These are phyloP conservation scores for Lasius platythorax DNA, from an alignment of 2,888 invertebrate species.

Conservation along the genomic window DNA sequence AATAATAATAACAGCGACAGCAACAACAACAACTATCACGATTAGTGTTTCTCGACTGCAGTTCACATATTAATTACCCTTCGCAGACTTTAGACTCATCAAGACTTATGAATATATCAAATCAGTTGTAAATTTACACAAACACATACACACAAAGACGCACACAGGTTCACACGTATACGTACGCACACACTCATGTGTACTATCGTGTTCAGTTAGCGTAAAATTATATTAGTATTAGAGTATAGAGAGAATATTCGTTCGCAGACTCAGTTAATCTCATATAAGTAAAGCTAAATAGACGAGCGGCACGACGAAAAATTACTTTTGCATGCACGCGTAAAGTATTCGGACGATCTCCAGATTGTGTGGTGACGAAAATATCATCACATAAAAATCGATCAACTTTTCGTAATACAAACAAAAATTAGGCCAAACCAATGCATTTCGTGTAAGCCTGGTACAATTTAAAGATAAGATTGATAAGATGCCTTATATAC, in stretches of 20 bases:
- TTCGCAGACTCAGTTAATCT: constrained; percentile 27
- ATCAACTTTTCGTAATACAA: constrained; percentile 14
- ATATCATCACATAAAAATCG: constrained; percentile 14
- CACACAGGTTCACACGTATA: constrained; percentile 21
- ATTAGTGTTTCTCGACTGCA: constrained; percentile 61
- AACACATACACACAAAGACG: constrained; percentile 32
- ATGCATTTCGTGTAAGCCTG: background rate
- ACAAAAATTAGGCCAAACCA: background rate
- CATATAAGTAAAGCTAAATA: constrained; percentile 5
- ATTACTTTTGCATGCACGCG: constrained; percentile 45
- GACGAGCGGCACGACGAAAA: constrained; percentile 18
- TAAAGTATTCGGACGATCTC: background rate
- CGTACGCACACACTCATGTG: constrained; percentile 11
- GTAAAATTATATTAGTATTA: constrained; percentile 10
- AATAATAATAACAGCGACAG: constrained; percentile 70
- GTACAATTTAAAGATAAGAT: constrained; percentile 15
- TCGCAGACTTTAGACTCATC: constrained; percentile 61
- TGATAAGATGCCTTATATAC: background rate
- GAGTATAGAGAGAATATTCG: constrained; percentile 14
- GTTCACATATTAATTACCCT: constrained; percentile 62
- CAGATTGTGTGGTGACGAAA: constrained; percentile 1
- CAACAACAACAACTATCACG: constrained; percentile 79
- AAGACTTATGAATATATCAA: constrained; percentile 29
- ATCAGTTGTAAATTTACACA: constrained; percentile 25
- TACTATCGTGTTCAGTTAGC: constrained; percentile 9